phyloP scores from a whole-genome alignment of 1,140 invertebrate genomes.

The Heliothis subflexa region DNA sequence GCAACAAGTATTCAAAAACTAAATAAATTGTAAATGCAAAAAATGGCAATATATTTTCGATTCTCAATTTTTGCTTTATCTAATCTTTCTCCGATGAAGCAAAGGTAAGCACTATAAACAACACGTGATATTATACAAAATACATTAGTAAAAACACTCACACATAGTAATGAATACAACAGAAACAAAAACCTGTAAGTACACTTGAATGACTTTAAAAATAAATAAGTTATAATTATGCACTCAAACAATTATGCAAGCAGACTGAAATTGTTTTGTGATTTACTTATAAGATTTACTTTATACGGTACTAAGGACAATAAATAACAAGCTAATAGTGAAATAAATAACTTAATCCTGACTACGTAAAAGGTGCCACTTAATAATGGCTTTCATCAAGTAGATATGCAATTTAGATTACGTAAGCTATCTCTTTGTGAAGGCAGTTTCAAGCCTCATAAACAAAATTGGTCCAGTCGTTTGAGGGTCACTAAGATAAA shows the following conservation, averaged over 20 bases:
- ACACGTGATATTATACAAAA: conserved; percentile 57
- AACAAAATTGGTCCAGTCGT: conserved; percentile 41
- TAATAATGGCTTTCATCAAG: conserved; percentile 9
- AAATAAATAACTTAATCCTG: conserved; percentile 29
- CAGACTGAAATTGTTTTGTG: conserved; percentile 45
- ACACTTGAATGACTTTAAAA: conserved; percentile 60
- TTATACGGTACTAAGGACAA: conserved; percentile 27
- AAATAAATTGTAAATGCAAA: conserved; percentile 83
- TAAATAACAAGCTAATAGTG: conserved; percentile 29
- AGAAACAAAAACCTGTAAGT: conserved; percentile 63
- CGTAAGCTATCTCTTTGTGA: conserved; percentile 18
- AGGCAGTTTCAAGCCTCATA: conserved; percentile 25
- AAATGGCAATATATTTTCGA: conserved; percentile 81
- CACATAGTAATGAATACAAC: conserved; percentile 62
- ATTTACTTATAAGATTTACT: conserved; percentile 6
- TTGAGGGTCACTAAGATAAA: conserved; percentile 23
- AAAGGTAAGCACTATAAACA: conserved; percentile 60
- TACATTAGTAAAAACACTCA: conserved; percentile 65
- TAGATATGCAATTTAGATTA: conserved; percentile 13
- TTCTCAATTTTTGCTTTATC: conserved; percentile 61
- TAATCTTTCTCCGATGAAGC: conserved; percentile 60
- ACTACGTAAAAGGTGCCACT: conserved; percentile 24
- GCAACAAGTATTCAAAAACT: conserved; percentile 70
- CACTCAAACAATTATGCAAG: conserved; percentile 76
- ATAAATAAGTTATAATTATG: conserved; percentile 77